Evolutionary conservation across 2,797 vertebrate genomes (phyloP), one percentile per base, ranked within the genome.

Genomic region (Pristis pectinata): DNA sequence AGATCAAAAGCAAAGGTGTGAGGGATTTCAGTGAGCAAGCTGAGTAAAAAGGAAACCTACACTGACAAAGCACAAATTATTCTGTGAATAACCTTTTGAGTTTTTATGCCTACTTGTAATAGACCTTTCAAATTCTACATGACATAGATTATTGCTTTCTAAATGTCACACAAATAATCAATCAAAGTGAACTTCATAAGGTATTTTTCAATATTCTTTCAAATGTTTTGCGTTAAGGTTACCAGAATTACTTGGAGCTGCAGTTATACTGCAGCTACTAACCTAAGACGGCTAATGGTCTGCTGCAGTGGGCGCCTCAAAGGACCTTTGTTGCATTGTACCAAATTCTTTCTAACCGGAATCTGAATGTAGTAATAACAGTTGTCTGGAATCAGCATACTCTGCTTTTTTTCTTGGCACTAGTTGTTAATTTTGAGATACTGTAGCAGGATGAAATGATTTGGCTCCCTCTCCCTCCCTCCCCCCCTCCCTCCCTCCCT

Each of bases 1-100:
- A 70, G 76, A 67, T 94, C 94, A 94, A 94, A 94, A 82, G 76
- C 82, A 82, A 87, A 94, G 83, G 61, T 87, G 94, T 82, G 77
- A 77, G 77, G 83, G 37, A 94, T 30, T 74, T 82, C 61, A 53
- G 56, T 80, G 61, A 82, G n/a, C 70, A 94, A 94, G 80, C 76
- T 79, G 94, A 44, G 94, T 82, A 94, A 94, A 94, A 94, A 94
- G 53, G 53, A 61, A 80, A 41, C 70, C 41, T 34, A 41, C 61
- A 91, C 59, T 67, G 61, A 27, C 87, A 91, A 74, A 93, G 92
- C 64, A 53, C 67, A 93, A 94, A 76, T 94, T 91, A 76, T 94
- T 94, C 92, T 76, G 24, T 30, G 92, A 72, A 76, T 76, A 76
- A 72, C 70, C 92, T 94, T 94, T 94, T 56, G 30, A 15, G 44